Evolutionary conservation across 2,113 vertebrate genomes (phyloP).

Genomic region (Oreochromis aureus): DNA sequence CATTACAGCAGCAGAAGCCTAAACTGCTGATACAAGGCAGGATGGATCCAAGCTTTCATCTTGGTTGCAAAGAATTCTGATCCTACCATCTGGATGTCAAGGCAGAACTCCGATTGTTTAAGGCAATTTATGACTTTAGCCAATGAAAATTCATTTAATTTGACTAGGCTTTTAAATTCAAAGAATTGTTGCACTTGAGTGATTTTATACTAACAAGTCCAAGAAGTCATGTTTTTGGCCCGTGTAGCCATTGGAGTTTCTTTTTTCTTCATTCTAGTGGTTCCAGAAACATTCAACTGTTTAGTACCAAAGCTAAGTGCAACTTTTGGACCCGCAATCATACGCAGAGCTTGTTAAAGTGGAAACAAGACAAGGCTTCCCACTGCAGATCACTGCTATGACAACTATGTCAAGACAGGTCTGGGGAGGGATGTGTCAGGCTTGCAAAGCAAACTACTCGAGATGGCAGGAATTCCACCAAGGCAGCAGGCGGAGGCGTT

Average conservation of each 20-base stretch:
- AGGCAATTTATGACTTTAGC: background rate
- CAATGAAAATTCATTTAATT: background rate
- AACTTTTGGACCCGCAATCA: background rate
- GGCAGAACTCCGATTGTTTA: background rate
- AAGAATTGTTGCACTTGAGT: background rate
- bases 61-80: background rate
- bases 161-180: background rate
- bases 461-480: slow-evolving; percentile 22
- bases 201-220: background rate
- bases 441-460: slow-evolving; percentile 40
- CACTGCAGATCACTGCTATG: slow-evolving; percentile 21
- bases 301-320: background rate
- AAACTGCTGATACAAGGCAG: background rate
- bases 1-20: background rate
- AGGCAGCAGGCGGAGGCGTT: background rate
- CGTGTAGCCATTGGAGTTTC: background rate
- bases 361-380: background rate
- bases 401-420: slow-evolving; percentile 31
- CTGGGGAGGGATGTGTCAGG: background rate
- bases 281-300: background rate
- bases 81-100: background rate
- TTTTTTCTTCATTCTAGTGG: background rate
- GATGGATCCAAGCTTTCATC: background rate
- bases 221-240: background rate
- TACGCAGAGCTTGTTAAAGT: background rate